Percentiles rank a stretch among this genome's conserved stretches.
phyloP scores from a whole-genome alignment of 2,797 vertebrate species.

The Ambastaia sidthimunki region DNA sequence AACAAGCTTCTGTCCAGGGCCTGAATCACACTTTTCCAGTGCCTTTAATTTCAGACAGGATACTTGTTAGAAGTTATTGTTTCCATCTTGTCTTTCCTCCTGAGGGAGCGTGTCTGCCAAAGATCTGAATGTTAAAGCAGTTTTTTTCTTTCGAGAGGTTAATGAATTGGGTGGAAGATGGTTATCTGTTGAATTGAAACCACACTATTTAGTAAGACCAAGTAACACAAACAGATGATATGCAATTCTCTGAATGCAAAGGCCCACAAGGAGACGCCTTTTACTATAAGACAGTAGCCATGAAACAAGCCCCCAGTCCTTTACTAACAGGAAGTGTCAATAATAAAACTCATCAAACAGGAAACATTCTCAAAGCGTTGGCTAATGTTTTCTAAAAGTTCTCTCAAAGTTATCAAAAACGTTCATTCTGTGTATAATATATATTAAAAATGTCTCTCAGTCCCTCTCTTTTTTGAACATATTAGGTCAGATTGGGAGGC shows the following conservation, averaged over 20 bases:
- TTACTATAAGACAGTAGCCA: not conserved
- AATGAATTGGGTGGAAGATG: not conserved
- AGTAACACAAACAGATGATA: not conserved
- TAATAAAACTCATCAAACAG: too few species aligned
- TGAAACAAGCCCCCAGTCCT: not conserved
- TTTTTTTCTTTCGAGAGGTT: not conserved
- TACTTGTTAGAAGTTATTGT: not conserved
- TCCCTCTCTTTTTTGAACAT: not conserved
- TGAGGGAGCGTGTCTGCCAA: not conserved
- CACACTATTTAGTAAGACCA: not conserved
- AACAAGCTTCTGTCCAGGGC: constrained; percentile 8
- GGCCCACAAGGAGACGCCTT: not conserved
- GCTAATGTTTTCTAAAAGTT: too few species aligned
- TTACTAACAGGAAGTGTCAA: too few species aligned
- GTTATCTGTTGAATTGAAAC: constrained; percentile 21
- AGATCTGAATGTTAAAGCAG: not conserved
- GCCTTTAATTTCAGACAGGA: constrained; percentile 6
- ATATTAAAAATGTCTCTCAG: too few species aligned
- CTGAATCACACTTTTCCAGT: constrained; percentile 8
- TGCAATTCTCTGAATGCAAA: not conserved
- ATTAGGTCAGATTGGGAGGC: not conserved
- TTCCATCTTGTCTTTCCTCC: constrained; percentile 16
- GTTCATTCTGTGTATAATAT: too few species aligned
- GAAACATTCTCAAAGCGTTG: too few species aligned
- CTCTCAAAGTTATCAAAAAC: too few species aligned